Conservation (phyloP, 1,140 invertebrate genomes). For the Vollenhovia emeryi region DNA sequence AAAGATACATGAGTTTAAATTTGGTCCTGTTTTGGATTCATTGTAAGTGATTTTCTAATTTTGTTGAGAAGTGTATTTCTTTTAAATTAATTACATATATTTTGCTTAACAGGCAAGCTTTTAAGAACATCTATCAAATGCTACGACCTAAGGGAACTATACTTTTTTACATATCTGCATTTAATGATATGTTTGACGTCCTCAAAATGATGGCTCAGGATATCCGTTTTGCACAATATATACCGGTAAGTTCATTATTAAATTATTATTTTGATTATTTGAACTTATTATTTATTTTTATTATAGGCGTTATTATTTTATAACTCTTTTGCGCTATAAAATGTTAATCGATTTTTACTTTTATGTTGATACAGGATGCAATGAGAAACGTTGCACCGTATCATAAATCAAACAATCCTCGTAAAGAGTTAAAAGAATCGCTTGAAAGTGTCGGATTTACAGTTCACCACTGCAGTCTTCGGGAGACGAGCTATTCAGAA, state of each 20-base stretch:
- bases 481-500: background rate
- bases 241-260: background rate
- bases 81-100: background rate
- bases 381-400: background rate
- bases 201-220: background rate
- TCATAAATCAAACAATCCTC: background rate
- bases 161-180: background rate
- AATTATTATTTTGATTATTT: too few species aligned
- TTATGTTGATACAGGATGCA: background rate
- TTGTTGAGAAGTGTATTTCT: too few species aligned
- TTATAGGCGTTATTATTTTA: background rate
- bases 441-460: background rate
- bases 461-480: background rate
- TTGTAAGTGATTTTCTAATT: too few species aligned
- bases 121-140: conserved; percentile 13
- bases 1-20: too few species aligned
- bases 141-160: background rate
- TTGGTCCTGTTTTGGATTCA: too few species aligned
- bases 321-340: background rate
- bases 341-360: background rate
- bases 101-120: background rate
- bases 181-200: background rate
- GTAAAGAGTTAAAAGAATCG: background rate
- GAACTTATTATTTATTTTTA: background rate
- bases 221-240: background rate